Conservation (phyloP, 2,797 vertebrate genomes). For the Acanthopagrus latus region DNA sequence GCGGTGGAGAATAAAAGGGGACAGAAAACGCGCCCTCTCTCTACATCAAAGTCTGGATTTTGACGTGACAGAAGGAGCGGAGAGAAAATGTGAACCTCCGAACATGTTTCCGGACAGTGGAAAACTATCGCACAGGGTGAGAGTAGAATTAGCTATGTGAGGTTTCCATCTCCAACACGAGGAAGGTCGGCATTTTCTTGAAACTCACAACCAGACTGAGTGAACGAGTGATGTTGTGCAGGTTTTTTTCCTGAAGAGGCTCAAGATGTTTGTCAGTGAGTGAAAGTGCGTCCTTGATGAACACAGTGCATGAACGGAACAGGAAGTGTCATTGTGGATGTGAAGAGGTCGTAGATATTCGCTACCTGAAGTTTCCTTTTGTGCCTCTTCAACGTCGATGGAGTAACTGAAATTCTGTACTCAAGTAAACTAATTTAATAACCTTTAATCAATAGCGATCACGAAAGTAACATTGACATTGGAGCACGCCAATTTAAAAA, state of each 20-base stretch:
- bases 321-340: not conserved
- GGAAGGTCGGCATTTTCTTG: not conserved
- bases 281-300: not conserved
- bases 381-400: not conserved
- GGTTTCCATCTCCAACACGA: not conserved
- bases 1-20: constrained; percentile 2
- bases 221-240: not conserved
- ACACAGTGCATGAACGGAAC: not conserved
- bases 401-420: too few species aligned
- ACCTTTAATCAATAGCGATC: too few species aligned
- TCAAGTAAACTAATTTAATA: too few species aligned
- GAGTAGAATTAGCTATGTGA: not conserved
- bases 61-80: constrained; percentile 5
- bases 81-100: not conserved
- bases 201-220: not conserved
- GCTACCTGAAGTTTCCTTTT: not conserved
- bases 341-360: not conserved
- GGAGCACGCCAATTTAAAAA: too few species aligned
- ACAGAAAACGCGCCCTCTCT: not conserved
- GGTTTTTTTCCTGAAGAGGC: not conserved
- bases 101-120: not conserved
- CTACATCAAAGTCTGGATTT: constrained; percentile 15
- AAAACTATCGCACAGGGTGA: not conserved
- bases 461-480: too few species aligned
- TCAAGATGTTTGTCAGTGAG: not conserved